phyloP scores from a whole-genome alignment of 2,888 invertebrate species.

The Eupithecia tripunctaria region DNA sequence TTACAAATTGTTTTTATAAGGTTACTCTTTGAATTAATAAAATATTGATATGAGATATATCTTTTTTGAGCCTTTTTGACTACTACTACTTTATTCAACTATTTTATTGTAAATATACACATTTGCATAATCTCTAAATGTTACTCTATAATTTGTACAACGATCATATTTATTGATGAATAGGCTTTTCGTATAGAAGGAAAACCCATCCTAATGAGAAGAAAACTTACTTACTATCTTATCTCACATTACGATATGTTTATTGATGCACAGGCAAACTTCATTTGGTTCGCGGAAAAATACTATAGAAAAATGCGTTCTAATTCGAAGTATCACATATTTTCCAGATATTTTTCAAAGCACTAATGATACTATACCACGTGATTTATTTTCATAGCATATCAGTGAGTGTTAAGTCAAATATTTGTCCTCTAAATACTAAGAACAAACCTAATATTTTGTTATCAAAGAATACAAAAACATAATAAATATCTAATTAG shows the following conservation, averaged over 20 bases:
- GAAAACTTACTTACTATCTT: not conserved
- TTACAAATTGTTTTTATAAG: conserved; percentile 1
- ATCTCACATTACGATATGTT: not conserved
- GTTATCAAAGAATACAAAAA: not conserved
- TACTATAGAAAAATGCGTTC: not conserved
- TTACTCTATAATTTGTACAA: not conserved
- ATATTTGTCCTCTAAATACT: conserved; percentile 19
- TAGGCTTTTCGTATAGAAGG: not conserved
- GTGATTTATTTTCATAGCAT: conserved; percentile 27
- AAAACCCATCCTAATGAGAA: not conserved
- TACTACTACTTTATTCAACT: not conserved
- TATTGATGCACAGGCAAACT: not conserved
- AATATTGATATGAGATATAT: not conserved
- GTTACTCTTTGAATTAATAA: not conserved
- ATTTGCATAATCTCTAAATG: not conserved
- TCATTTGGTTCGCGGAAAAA: not conserved
- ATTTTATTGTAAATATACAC: not conserved
- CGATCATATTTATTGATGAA: not conserved
- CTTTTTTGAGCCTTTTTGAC: not conserved
- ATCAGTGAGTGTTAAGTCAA: conserved; percentile 24
- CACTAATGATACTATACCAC: conserved; percentile 21
- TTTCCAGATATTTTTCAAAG: not conserved
- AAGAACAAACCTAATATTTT: not conserved
- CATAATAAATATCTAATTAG: not conserved
- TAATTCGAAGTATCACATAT: not conserved